Evolutionary conservation across 2,888 invertebrate species (phyloP).

Genomic region (Rugalucina vietnamica): DNA sequence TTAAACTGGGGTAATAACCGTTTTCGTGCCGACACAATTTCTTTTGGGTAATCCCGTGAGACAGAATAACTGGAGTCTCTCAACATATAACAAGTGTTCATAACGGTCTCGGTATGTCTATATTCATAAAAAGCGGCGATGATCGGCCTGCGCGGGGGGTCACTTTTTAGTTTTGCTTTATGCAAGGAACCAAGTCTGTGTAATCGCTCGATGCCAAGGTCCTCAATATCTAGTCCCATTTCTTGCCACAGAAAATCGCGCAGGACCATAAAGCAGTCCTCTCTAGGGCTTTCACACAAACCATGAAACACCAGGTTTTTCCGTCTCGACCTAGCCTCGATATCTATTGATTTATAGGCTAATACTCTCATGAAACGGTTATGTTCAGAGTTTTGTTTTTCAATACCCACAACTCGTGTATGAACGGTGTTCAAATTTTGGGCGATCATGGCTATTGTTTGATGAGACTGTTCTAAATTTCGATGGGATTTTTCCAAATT

Average conservation of each 20-base stretch:
- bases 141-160: slow-evolving; percentile 9
- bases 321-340: slow-evolving; percentile 24
- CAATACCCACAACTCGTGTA: neutral
- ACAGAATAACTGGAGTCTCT: slow-evolving; percentile 17
- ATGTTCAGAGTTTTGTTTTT: neutral
- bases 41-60: slow-evolving; percentile 19
- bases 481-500: no score
- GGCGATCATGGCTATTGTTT: neutral
- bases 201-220: neutral
- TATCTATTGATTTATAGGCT: slow-evolving; percentile 31
- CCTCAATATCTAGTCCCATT: slow-evolving; percentile 6
- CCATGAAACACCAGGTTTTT: slow-evolving; percentile 26
- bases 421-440: neutral
- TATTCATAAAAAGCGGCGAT: slow-evolving; percentile 20
- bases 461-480: neutral
- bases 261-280: slow-evolving; percentile 7
- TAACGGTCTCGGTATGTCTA: slow-evolving; percentile 3
- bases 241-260: slow-evolving; percentile 3
- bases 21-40: slow-evolving; percentile 8
- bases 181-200: slow-evolving; percentile 18
- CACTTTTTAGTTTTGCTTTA: neutral
- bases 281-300: slow-evolving; percentile 4
- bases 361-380: slow-evolving; percentile 8
- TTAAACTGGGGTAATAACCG: slow-evolving; percentile 14
- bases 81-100: neutral